phyloP scores from a whole-genome alignment of 1,140 invertebrate species.

The Cecropterus lyciades region DNA sequence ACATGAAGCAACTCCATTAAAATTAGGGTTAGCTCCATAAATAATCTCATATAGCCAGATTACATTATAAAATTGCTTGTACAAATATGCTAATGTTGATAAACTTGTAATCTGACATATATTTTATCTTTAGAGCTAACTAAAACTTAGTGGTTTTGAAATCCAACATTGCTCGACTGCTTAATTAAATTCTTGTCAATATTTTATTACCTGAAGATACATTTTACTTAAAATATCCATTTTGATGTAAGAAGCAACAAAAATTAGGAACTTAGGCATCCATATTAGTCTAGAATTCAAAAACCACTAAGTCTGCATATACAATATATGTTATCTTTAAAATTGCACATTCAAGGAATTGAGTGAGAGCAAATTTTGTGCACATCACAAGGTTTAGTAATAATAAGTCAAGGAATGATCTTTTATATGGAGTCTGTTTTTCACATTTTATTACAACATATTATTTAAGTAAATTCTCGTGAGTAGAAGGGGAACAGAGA shows the following conservation, averaged over 20 bases:
- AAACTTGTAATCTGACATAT: not conserved
- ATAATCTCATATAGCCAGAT: conserved; percentile 20
- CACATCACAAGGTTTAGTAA: conserved; percentile 32
- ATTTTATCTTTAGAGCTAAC: conserved; percentile 26
- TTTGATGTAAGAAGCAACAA: conserved; percentile 2
- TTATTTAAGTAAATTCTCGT: conserved; percentile 6
- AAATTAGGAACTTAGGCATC: conserved; percentile 14
- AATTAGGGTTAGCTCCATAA: conserved; percentile 42
- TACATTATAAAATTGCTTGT: conserved; percentile 7
- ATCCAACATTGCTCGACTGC: conserved; percentile 2
- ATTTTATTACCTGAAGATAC: not conserved
- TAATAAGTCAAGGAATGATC: conserved; percentile 20
- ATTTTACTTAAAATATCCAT: not conserved
- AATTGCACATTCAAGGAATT: conserved; percentile 31
- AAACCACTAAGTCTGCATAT: conserved; percentile 8
- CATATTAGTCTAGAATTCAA: not conserved
- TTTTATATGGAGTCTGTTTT: conserved; percentile 22
- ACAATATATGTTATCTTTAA: conserved; percentile 13
- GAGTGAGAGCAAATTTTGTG: conserved; percentile 29
- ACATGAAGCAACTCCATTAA: conserved; percentile 46
- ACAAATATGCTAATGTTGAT: not conserved
- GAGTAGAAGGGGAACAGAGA: conserved; percentile 16
- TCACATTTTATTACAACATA: conserved; percentile 4
- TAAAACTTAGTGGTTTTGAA: conserved; percentile 10
- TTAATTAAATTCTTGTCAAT: not conserved